Base-by-base conservation (phyloP, 2,888 invertebrate species). In the Tenthredo amoena region DNA sequence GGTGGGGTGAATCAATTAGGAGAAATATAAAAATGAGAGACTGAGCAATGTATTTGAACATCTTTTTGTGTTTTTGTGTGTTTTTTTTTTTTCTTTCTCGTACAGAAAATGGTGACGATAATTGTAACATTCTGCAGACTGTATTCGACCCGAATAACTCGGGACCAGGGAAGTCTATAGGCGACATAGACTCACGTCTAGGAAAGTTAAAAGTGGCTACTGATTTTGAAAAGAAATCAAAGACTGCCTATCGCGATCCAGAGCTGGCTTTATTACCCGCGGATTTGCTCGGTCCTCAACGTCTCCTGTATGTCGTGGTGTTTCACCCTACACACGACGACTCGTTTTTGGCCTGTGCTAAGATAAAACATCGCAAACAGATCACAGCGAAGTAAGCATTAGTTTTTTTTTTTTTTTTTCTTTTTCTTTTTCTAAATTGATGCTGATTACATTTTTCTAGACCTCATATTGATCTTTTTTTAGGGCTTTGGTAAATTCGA, bases 51-150 rank as follows among this genome's bases (percentile, higher is more conserved):
- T 55, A 58, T 50, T 81, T 55, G 71, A 15, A 34, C 68, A 2
- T 43, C 9, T 12, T 79, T 83, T 40, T 47, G 26, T 81, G 12
- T 85, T 34, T 26, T 37, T 62, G 21, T 31, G 55, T 74, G 43
- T 74, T 26, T 15, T 34, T 34, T 7, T 26, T 6, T 55, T n/a
- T 12, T 62, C 68, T n/a, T 40, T 55, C 12, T 31, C 58, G n/a
- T 9, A 12, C 87, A 94, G 92, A 92, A 74, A 91, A 90, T 85
- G 89, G 74, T 4, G 85, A 96, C 88, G 96, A 96, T 82, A 96
- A 97, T 90, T 98, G 98, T 92, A 97, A 98, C 92, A 96, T 97
- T 86, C 94, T 98, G 7, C 98, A 98, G 92, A 94, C 97, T 50
- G 96, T 98, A 0, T 98, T 98, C 90, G 97, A 98, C 94, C 98